These are phyloP conservation scores for Regulus satrapa DNA, from an alignment of 2,113 vertebrate species.

Conservation along the genomic window DNA sequence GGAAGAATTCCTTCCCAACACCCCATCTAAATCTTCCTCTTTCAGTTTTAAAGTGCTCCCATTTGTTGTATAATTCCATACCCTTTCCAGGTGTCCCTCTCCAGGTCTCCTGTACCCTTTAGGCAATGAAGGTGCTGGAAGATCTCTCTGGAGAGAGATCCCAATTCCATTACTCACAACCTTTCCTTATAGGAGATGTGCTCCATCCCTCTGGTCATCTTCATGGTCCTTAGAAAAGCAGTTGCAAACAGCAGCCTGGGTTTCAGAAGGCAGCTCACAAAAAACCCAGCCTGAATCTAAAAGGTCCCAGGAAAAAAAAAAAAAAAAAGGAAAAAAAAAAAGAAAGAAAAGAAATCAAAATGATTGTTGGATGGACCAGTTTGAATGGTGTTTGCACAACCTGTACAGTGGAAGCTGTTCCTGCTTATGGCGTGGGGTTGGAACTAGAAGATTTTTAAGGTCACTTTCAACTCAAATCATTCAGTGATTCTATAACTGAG, in stretches of 20 bases:
- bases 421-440: not conserved
- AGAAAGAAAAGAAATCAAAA: not conserved
- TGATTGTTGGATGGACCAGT: not conserved
- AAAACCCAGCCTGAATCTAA: not conserved
- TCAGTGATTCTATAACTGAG: not conserved
- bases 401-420: not conserved
- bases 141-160: not conserved
- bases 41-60: not conserved
- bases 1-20: not conserved
- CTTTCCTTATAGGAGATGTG: not conserved
- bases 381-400: not conserved
- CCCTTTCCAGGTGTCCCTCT: not conserved
- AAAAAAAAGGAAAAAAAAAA: no score
- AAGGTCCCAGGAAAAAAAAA: not conserved
- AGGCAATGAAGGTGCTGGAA: not conserved
- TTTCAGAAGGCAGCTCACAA: not conserved
- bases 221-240: not conserved
- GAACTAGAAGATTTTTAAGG: not conserved
- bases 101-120: not conserved
- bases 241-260: not conserved
- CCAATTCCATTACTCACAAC: not conserved
- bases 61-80: accelerated
- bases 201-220: not conserved
- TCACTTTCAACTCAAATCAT: not conserved
- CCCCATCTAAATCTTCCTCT: not conserved